These are phyloP conservation scores for Connochaetes taurinus DNA, from an alignment of 2,113 vertebrate genomes.

Conservation along the genomic window DNA sequence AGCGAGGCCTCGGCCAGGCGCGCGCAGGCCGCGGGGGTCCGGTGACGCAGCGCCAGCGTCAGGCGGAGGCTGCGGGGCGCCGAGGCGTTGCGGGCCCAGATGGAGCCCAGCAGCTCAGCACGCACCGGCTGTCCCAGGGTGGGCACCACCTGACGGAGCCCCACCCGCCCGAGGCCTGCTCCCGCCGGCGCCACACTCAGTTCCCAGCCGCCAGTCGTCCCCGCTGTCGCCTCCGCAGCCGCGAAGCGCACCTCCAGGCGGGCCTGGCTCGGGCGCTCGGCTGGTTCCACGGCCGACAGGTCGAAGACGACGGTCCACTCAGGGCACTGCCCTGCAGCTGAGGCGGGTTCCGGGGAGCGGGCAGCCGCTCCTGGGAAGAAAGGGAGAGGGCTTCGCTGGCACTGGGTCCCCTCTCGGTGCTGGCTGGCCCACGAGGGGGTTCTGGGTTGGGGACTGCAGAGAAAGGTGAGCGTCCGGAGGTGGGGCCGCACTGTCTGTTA, in stretches of 20 bases:
- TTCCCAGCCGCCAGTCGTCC: conserved; percentile 63
- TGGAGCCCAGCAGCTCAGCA: conserved; percentile 77
- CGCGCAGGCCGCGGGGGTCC: fast-evolving
- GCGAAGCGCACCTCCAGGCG: conserved; percentile 87
- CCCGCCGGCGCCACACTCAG: conserved; percentile 81
- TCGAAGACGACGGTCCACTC: conserved; percentile 90
- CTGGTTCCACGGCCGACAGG: conserved; percentile 85
- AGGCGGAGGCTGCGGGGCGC: conserved; percentile 77
- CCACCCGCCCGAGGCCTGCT: conserved; percentile 48
- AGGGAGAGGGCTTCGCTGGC: background rate
- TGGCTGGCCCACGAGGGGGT: background rate
- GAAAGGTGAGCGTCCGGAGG: background rate
- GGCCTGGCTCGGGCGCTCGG: conserved; percentile 84
- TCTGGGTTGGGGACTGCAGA: background rate
- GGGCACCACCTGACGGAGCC: conserved; percentile 81
- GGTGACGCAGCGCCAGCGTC: conserved; percentile 77
- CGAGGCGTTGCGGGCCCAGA: conserved; percentile 15
- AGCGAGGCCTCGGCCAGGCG: conserved; percentile 72
- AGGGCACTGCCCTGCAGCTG: conserved; percentile 74
- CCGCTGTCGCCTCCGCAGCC: conserved; percentile 40
- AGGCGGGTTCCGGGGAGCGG: conserved; percentile 44
- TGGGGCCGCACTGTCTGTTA: background rate
- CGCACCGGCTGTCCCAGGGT: conserved; percentile 75
- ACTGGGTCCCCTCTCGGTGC: too few relatives aligned
- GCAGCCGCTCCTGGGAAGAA: conserved; percentile 67